A percentile compares a stretch with the other conserved stretches of the same genome.
Conservation (phyloP, 2,113 vertebrate genomes). For the Nesogale talazaci region DNA sequence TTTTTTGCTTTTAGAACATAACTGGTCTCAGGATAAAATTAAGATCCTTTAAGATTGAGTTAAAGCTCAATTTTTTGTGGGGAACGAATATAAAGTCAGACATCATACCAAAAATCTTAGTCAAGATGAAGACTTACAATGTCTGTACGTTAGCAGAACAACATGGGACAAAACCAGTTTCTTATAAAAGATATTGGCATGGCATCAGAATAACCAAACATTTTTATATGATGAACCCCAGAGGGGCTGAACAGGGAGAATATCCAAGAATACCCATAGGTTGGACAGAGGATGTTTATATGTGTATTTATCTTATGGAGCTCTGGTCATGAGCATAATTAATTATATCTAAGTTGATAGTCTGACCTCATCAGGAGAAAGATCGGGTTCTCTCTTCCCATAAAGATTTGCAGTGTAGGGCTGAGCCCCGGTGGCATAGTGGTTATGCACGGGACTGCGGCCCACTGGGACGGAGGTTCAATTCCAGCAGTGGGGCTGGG, state of each 20-base stretch:
- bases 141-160: not conserved
- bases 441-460: too few relatives aligned
- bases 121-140: constrained; percentile 34
- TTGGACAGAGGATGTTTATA: too few relatives aligned
- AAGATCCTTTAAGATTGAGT: constrained; percentile 9
- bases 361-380: too few relatives aligned
- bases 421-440: too few relatives aligned
- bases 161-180: not conserved
- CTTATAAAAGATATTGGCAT: not conserved
- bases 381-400: too few relatives aligned
- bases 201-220: not conserved
- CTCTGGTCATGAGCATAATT: too few relatives aligned
- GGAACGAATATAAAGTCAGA: not conserved
- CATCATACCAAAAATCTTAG: not conserved
- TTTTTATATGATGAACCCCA: not conserved
- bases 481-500: too few relatives aligned
- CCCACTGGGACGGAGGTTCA: too few relatives aligned
- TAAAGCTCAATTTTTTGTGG: not conserved
- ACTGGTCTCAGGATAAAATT: not conserved
- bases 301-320: too few relatives aligned
- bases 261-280: too few relatives aligned
- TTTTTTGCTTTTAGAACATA: not conserved
- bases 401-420: too few relatives aligned
- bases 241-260: not conserved
- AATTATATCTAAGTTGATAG: too few relatives aligned